phyloP scores from a whole-genome alignment of 1,140 invertebrate species.

The Lucilia sericata region DNA sequence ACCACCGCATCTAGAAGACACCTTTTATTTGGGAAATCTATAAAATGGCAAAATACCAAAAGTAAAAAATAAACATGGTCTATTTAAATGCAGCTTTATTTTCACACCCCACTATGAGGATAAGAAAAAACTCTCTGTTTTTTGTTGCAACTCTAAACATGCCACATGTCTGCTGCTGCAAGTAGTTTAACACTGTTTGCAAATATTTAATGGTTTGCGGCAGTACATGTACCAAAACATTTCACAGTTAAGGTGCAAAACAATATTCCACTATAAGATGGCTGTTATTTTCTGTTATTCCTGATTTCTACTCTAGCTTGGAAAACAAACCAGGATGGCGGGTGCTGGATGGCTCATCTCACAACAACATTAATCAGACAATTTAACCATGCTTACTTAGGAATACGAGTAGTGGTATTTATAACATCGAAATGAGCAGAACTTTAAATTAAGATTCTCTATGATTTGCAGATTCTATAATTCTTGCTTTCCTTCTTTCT shows the following conservation, averaged over 20 bases:
- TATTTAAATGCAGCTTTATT: background rate
- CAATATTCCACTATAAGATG: background rate
- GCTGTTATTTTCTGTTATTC: background rate
- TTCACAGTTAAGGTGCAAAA: constrained; percentile 36
- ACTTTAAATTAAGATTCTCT: constrained; percentile 12
- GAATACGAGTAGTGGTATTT: background rate
- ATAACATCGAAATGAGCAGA: background rate
- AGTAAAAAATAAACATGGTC: no score
- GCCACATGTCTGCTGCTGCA: background rate
- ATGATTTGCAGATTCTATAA: background rate
- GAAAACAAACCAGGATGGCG: no score
- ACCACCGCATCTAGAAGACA: background rate
- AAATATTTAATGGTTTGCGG: constrained; percentile 23
- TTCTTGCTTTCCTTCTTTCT: background rate
- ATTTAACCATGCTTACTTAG: constrained; percentile 28
- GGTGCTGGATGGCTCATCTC: background rate
- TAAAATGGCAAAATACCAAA: background rate
- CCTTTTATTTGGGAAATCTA: constrained; percentile 9
- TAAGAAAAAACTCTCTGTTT: no score
- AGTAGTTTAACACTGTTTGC: background rate
- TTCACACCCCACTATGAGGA: background rate
- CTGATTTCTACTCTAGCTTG: background rate
- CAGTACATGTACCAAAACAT: constrained; percentile 35
- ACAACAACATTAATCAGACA: constrained; percentile 37
- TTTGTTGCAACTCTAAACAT: no score